Evolutionary conservation across 2,797 vertebrate genomes (phyloP), one percentile per base, ranked within the genome.

Genomic region (Melanotaenia trifasciata): DNA sequence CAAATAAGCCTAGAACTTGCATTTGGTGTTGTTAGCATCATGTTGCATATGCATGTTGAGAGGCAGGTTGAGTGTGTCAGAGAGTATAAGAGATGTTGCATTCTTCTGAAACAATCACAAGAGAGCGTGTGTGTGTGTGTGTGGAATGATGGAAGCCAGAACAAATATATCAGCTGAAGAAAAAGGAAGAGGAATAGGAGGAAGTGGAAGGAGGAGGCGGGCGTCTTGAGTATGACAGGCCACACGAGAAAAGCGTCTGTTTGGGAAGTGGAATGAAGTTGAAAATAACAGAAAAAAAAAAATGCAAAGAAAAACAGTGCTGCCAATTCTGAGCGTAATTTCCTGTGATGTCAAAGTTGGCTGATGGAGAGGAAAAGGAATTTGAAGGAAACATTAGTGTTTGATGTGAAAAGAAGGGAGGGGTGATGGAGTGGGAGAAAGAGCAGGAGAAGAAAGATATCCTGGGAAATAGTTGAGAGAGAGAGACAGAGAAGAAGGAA

Each of bases 311-410:
- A 64, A 81, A 80, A 58, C 50, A 47, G 24, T 10, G 33, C 87
- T 67, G 88, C 88, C 93, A 94, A 94, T 94, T 94, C 90, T 87
- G 78, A 91, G 85, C 84, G 86, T 94, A 94, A 94, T 95, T 94
- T 94, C 93, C 92, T 93, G 92, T 93, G 93, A 95, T 94, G 94
- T 94, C 93, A 94, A 91, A 93, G 93, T 94, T 94, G 93, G 92
- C 93, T 93, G 93, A 90, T 85, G 28, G 84, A 90, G 90, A 93
- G 90, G 92, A 92, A 93, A 93, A 92, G 90, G 93, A 93, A 92
- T 94, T 94, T 94, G 92, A 94, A 92, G 91, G 91, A 93, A 93
- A 93, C 92, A 94, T 94, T 94, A 91, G 89, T 81, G 90, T 94
- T 94, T 94, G 93, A 94, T 93, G 93, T 94, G 92, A 93, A 89